phyloP scores from a whole-genome alignment of 1,140 invertebrate genomes.

The Lucilia sericata region DNA sequence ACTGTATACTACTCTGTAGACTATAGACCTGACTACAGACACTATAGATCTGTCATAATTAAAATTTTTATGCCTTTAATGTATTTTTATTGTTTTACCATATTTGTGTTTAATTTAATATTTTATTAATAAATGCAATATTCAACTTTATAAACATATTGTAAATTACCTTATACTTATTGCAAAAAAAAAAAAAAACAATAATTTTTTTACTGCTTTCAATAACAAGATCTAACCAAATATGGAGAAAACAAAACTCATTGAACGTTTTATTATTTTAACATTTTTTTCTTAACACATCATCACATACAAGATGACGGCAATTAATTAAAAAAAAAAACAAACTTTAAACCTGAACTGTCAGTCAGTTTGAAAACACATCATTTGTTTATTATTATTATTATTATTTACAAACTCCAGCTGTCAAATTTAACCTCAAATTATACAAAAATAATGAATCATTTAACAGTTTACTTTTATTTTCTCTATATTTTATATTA shows the following conservation, averaged over 20 bases:
- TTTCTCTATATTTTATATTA: no score
- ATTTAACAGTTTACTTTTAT: neutral
- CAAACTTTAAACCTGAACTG: neutral
- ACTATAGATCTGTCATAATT: no score
- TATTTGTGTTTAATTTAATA: no score
- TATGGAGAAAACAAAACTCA: neutral
- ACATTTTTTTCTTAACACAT: no score
- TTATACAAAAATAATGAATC: neutral
- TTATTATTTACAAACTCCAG: neutral
- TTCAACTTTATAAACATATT: no score
- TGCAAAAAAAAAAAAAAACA: no score
- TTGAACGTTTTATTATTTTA: neutral
- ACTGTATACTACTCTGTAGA: no score
- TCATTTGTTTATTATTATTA: neutral
- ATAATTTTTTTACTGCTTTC: neutral
- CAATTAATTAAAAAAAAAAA: neutral
- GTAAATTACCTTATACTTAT: no score
- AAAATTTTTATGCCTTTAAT: no score
- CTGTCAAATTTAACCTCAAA: neutral
- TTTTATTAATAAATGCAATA: no score
- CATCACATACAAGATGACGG: neutral
- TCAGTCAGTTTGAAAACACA: neutral
- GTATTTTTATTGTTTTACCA: no score
- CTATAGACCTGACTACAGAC: no score
- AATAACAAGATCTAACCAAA: neutral